Base-by-base conservation (phyloP, 2,797 vertebrate species). In the Valencia hispanica region DNA sequence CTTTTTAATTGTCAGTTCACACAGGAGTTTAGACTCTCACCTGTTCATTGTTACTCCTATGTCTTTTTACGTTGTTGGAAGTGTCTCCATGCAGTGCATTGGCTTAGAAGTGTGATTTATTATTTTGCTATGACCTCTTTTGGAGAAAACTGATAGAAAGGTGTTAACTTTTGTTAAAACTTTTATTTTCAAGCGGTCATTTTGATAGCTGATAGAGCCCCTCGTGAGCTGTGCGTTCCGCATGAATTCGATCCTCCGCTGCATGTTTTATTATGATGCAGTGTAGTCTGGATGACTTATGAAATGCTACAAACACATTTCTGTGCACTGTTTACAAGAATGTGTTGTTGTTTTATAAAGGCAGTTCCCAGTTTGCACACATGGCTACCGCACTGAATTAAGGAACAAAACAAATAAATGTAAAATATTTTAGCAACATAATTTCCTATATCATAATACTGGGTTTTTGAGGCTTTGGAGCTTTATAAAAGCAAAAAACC, bases 171-270 rank as follows among this genome's bases (percentile, higher is more conserved):
- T 30, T 68, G 12, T n/a, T 15, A 15, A 43, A 68, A 41, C 22
- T 14, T 14, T 15, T 15, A 68, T n/a, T n/a, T 68, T 17, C 27
- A 68, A 27, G 39, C 34, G 18, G 0, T 63, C 59, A 76, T 73
- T 85, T 84, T 71, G 82, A 79, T 47, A 80, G 86, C 82, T 87
- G 80, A 88, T 84, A 74, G 74, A 76, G 70, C 68, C 74, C 80
- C 85, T 90, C 82, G 88, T 88, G 84, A 88, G 86, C 82, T 87
- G 90, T 86, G 84, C 78, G 6, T 51, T 63, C 75, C 70, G 82
- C 75, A 74, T 81, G 74, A 84, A 87, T 74, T 77, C 51, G 78
- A 22, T 86, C 86, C 87, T 91, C 88, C 81, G 90, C 87, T 85
- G 91, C 84, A 86, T 47, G 82, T 83, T 79, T 83, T 88, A 74